Evolutionary conservation across 2,888 invertebrate species (phyloP).

Genomic region (Amiota minor): DNA sequence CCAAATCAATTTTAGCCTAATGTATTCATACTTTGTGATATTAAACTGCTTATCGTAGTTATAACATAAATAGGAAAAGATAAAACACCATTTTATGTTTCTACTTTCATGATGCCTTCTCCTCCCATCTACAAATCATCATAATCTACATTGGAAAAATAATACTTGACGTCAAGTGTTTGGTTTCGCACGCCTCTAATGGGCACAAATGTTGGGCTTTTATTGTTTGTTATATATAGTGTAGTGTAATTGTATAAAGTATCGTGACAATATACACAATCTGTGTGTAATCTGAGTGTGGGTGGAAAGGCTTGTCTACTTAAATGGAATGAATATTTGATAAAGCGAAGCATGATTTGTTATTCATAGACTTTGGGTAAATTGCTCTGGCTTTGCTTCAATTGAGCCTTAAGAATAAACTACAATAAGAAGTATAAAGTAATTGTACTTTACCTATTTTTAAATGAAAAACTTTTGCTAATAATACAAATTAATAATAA

Average conservation of each 20-base stretch:
- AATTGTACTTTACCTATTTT: no score
- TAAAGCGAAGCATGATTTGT: slow-evolving; percentile 32
- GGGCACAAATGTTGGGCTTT: slow-evolving; percentile 6
- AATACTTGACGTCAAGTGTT: slow-evolving; percentile 42
- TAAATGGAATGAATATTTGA: background rate
- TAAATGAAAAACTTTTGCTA: no score
- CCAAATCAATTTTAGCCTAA: no score
- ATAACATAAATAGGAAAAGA: no score
- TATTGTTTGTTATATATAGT: no score
- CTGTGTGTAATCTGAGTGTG: no score
- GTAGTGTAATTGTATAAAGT: background rate
- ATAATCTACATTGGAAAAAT: slow-evolving; percentile 22
- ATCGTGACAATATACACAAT: background rate
- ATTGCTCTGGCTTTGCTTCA: background rate
- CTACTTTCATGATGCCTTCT: no score
- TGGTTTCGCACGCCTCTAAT: slow-evolving; percentile 41
- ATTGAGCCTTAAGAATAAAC: slow-evolving; percentile 31
- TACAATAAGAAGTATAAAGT: background rate
- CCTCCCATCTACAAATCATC: slow-evolving; percentile 33
- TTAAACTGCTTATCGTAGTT: no score
- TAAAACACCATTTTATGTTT: no score
- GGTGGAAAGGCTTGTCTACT: no score
- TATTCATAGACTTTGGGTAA: background rate
- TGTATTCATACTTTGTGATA: no score
- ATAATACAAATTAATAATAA: slow-evolving; percentile 3